Evolutionary conservation across 2,888 invertebrate genomes (phyloP), one percentile per base, ranked within the genome.

Genomic region (Pterobdella sp.): DNA sequence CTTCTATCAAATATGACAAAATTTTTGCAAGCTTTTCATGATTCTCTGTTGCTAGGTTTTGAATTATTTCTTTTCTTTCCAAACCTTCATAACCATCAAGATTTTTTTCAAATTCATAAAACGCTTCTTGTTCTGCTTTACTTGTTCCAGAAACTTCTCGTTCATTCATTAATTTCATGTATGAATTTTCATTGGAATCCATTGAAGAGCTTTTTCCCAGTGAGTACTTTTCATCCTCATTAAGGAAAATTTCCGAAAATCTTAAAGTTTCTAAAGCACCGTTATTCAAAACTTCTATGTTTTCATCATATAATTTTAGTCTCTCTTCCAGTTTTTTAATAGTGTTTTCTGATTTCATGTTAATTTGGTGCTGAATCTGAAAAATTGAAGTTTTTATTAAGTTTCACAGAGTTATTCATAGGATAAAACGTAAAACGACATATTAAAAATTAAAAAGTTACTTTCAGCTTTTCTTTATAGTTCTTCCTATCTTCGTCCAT

Each of bases 401-500:
- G n/a, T n/a, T n/a, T n/a, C n/a, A n/a, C n/a, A n/a, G n/a, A n/a
- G n/a, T n/a, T n/a, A n/a, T n/a, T n/a, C n/a, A n/a, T n/a, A n/a
- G n/a, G n/a, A n/a, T n/a, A n/a, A n/a, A n/a, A n/a, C n/a, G n/a
- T n/a, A n/a, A n/a, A n/a, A n/a, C n/a, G n/a, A n/a, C n/a, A n/a
- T n/a, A n/a, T n/a, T n/a, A n/a, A 42, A 42, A 42, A 42, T 22
- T 14, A 14, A 42, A 42, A 56, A 26, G n/a, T 56, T 14, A 56
- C 60, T 4, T 56, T 56, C 4, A 56, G 18, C n/a, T 56, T 56
- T 26, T 56, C 60, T 22, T 4, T n/a, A 26, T 56, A 56, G 10
- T 56, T 26, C 60, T 56, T 56, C 60, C 26, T 56, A 26, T 56
- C 60, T 26, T 56, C 60, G n/a, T 56, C 60, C 60, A 56, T 56